Base-by-base conservation (phyloP, 2,888 invertebrate genomes). In the Lasioglossum vierecki region DNA sequence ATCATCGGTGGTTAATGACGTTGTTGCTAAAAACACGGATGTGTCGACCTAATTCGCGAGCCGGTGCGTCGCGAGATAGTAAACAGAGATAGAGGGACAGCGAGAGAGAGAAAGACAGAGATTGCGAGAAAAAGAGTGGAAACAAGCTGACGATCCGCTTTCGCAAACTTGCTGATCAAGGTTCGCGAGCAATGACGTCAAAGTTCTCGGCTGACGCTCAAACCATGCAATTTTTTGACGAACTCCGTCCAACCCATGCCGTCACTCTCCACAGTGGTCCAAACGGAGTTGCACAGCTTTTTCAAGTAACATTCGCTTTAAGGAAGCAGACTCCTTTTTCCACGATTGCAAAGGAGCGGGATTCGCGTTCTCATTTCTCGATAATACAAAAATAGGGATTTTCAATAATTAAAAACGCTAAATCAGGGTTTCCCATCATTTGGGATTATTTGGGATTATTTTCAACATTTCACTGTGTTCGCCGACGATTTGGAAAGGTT, bases 141-240 rank as follows among this genome's bases (percentile, higher is more conserved):
- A 74, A n/a, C 5, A 35, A 26, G 30, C 18, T 8, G 49, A 68
- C 49, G 49, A 70, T 46, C 63, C 77, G 74, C 83, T 80, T 86
- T 82, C 79, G 70, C 76, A 63, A 68, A 66, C 75, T 41, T 74
- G 74, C 76, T 79, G 79, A 84, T 86, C 87, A 78, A 77, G 82
- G 77, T 75, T 60, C 53, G 30, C 41, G 73, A 35, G 63, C 80
- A 60, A 39, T 79, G 85, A 83, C 85, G 85, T 60, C 82, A 85
- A 83, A 68, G 72, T 60, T 49, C 44, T 77, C 39, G 41, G 49
- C n/a, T 22, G 72, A 72, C 71, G 77, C 35, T 75, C 26, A 57
- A 35, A 30, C 30, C 73, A n/a, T 9, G 44, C 30, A 15, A 13
- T n/a, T 76, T 75, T 83, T 46, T 11, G 60, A n/a, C 26, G 49